These are phyloP conservation scores for Chinchilla lanigera DNA, from an alignment of 2,113 vertebrate genomes.

Conservation along the genomic window DNA sequence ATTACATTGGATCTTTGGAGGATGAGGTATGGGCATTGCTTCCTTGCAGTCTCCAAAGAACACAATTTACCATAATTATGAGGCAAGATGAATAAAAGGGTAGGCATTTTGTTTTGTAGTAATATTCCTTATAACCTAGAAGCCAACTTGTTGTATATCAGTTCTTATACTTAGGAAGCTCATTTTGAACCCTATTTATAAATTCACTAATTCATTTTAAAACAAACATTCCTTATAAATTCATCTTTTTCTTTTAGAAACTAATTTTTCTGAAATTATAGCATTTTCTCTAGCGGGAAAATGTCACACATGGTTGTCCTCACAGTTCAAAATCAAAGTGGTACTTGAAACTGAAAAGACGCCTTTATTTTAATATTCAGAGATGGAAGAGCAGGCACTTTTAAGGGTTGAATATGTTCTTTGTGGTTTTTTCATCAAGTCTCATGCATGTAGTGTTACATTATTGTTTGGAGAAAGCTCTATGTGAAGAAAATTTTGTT, in stretches of 20 bases:
- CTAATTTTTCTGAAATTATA: conserved; percentile 7
- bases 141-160: background rate
- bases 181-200: background rate
- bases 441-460: background rate
- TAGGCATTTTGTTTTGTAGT: background rate
- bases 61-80: background rate
- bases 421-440: background rate
- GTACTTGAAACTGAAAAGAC: background rate
- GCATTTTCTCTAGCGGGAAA: background rate
- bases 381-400: background rate
- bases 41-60: background rate
- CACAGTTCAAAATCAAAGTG: background rate
- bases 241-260: background rate
- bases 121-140: conserved; percentile 23
- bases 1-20: background rate
- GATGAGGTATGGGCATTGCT: background rate
- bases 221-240: conserved; percentile 5
- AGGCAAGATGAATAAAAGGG: background rate
- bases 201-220: conserved; percentile 20
- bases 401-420: background rate
- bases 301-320: background rate
- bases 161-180: background rate
- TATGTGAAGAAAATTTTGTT: conserved; percentile 39
- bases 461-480: conserved; percentile 13
- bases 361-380: background rate